Percentiles rank a stretch among this genome's conserved stretches.
phyloP scores from a whole-genome alignment of 2,888 invertebrate genomes.

The Toxonevra muliebris region DNA sequence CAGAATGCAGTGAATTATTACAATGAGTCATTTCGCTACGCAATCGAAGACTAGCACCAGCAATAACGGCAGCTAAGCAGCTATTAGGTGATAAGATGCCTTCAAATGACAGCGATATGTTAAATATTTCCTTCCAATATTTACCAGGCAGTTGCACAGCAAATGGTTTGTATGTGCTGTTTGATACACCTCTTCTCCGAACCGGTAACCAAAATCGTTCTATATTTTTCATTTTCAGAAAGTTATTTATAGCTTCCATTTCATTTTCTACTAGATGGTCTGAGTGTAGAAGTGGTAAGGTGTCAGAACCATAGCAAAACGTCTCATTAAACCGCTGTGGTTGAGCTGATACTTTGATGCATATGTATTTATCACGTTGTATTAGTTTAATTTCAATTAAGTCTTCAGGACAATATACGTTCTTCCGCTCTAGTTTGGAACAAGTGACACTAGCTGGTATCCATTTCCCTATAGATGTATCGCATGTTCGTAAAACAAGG shows the following conservation, averaged over 20 bases:
- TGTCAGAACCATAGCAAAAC: slow-evolving; percentile 54
- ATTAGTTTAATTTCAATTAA: slow-evolving; percentile 44
- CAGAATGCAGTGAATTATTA: slow-evolving; percentile 40
- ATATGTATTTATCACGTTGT: slow-evolving; percentile 42
- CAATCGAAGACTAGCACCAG: slow-evolving; percentile 19
- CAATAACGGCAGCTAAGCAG: slow-evolving; percentile 45
- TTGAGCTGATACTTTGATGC: slow-evolving; percentile 55
- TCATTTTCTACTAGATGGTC: slow-evolving; percentile 42
- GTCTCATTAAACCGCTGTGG: slow-evolving; percentile 49
- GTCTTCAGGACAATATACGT: slow-evolving; percentile 52
- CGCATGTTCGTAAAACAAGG: slow-evolving; percentile 45
- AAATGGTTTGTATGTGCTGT: slow-evolving; percentile 62
- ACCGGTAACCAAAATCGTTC: slow-evolving; percentile 67
- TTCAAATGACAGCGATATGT: slow-evolving; percentile 34
- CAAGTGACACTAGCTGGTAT: slow-evolving; percentile 39
- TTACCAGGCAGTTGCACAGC: slow-evolving; percentile 67
- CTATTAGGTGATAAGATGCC: slow-evolving; percentile 45
- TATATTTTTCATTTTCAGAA: slow-evolving; percentile 40
- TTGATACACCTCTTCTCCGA: slow-evolving; percentile 55
- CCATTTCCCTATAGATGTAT: slow-evolving; percentile 44
- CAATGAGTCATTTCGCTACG: slow-evolving; percentile 47
- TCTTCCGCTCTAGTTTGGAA: slow-evolving; percentile 20
- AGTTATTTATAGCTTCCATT: slow-evolving; percentile 54
- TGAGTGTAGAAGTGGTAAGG: slow-evolving; percentile 29
- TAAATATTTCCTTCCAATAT: slow-evolving; percentile 52